Base-by-base conservation (phyloP, 1,140 invertebrate species). In the Scaptomyza montana region DNA sequence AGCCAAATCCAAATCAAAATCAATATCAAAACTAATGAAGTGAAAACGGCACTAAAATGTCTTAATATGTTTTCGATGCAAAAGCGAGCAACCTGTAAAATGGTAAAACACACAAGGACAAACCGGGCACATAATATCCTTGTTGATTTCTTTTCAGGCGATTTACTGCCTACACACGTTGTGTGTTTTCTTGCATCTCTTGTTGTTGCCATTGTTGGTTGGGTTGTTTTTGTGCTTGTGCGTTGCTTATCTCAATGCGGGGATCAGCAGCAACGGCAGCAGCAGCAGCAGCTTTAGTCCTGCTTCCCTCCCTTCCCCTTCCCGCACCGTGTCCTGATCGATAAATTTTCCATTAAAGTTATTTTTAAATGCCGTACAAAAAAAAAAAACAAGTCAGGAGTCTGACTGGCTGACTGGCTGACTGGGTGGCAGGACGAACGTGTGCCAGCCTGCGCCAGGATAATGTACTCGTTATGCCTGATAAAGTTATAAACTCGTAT, bases 331-430 rank as follows among this genome's bases (percentile, higher is more conserved):
- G 65, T 71, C 60, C 77, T 85, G 80, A 84, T 90, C 89, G 89
- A 90, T 90, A 90, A 89, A 90, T 89, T 90, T 90, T 77, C 89
- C 89, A 90, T 90, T 90, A 90, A 90, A 89, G 89, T 90, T 90
- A 90, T 90, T 90, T 90, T 90, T 90, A 90, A 90, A 90, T 90
- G 80, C 89, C 80, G 84, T 76, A 76, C 0, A 36, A 64, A 80
- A 76, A 36, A 36, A 9, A 64, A 80, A 78, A 80, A 86, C 80
- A 80, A 80, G 61, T 70, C 55, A 61, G 33, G 33, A 66, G 28
- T 60, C 55, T 33, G 36, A 10, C 9, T 30, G 50, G 33, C 55
- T 33, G 36, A 10, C 9, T 30, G 50, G 33, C 46, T 50, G 47
- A 2, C 30, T 50, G 10, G 46, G 33, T 53, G 45, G 43, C 36